Percentiles rank a stretch among this genome's conserved stretches.
Evolutionary conservation across 2,113 vertebrate species (phyloP).

Genomic region (Alligator mississippiensis): DNA sequence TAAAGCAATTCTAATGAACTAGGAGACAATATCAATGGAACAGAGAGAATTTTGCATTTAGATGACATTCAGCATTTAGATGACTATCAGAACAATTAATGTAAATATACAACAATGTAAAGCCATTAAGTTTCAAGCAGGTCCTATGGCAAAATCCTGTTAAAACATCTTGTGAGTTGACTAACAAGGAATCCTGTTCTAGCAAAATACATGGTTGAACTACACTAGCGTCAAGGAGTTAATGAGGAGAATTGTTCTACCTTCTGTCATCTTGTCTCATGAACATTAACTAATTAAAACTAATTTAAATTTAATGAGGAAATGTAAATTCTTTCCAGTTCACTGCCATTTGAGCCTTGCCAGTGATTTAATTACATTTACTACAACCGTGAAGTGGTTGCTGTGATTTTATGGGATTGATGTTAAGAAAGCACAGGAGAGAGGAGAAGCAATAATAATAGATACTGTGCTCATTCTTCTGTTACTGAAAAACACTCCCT

Average conservation of each 20-base stretch:
- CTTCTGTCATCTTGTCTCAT: not conserved
- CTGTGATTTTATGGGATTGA: not conserved
- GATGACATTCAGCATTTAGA: not conserved
- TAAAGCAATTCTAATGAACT: constrained; percentile 5
- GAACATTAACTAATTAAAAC: not conserved
- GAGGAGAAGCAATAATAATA: not conserved
- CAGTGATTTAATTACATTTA: not conserved
- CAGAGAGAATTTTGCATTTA: not conserved
- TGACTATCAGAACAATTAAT: constrained; percentile 15
- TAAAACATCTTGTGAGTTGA: not conserved
- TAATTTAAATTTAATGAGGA: not conserved
- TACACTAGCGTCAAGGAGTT: not conserved
- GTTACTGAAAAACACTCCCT: not conserved
- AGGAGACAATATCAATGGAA: constrained; percentile 52
- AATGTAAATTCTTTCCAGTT: not conserved
- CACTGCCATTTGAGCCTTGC: not conserved
- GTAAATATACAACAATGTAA: not conserved
- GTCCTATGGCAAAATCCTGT: not conserved
- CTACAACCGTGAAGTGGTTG: not conserved
- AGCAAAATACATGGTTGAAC: not conserved
- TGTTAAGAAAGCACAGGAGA: not conserved
- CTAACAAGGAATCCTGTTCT: too few species aligned
- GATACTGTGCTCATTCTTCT: not conserved
- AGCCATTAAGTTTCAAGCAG: not conserved
- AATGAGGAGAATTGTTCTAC: not conserved